Evolutionary conservation across 2,888 invertebrate species (phyloP), one percentile per base, ranked within the genome.

Genomic region (Eilema depressum): DNA sequence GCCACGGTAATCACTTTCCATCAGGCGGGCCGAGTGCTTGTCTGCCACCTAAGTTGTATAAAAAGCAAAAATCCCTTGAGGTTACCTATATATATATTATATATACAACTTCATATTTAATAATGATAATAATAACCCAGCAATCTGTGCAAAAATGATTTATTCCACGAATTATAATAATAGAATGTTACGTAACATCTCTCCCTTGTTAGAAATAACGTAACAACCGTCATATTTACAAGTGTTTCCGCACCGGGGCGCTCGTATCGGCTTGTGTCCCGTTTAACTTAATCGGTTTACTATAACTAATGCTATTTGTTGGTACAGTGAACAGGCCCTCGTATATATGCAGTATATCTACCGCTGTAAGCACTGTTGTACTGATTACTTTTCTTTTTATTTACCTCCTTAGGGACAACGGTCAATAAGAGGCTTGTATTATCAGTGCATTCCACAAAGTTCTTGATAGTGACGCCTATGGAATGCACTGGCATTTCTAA

Each of bases 281-380:
- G 77, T 79, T 84, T 79, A 71, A 79, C 81, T 85, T 91, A 91
- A 91, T 90, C 91, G 91, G 91, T 85, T 92, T 91, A 90, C 76
- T 85, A 84, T 88, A 88, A 86, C 87, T 90, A 90, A 92, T 88
- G 84, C 89, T 81, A 89, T 91, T 92, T 90, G 86, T 76, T 88
- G 91, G 84, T 88, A 84, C 87, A 83, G 28, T 82, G 88, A 82
- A 70, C 83, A 75, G 77, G 75, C 78, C 77, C 73, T 79, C 68
- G 65, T 71, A 65, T 79, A 71, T 68, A 65, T 70, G 72, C 73
- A 68, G 56, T 53, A 76, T 74, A 76, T 74, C 12, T 59, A 59
- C 41, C 10, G 14, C 63, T 65, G 73, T 74, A 68, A 71, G 56
- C 62, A 68, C 11, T 63, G 25, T 56, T 66, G 59, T 41, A 41